Conservation (phyloP, 92 coral and sea anemone genomes). For the Phenganax subtilis region DNA sequence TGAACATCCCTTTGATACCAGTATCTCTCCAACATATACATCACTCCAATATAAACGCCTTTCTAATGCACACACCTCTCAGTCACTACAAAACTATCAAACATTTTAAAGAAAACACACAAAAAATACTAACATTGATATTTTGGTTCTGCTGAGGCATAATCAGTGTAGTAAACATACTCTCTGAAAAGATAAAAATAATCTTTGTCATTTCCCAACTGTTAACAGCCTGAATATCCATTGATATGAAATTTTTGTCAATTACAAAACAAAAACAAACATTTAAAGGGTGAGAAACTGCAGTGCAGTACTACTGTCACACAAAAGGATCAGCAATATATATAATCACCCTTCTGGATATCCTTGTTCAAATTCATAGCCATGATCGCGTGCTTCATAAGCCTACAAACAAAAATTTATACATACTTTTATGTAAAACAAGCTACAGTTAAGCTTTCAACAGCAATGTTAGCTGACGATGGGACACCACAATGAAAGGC, state of each 20-base stretch:
- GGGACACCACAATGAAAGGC: neutral
- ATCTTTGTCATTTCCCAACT: too few species aligned
- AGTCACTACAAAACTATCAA: too few species aligned
- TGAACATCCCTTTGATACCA: too few species aligned
- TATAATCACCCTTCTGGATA: slow-evolving; percentile 86
- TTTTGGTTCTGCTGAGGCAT: slow-evolving; percentile 67
- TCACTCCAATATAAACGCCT: too few species aligned
- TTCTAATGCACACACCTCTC: too few species aligned
- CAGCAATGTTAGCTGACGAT: neutral
- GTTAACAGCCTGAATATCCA: too few species aligned
- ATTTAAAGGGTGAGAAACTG: too few species aligned
- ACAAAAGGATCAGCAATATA: neutral
- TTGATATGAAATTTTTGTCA: too few species aligned
- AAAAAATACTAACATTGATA: slow-evolving; percentile 66
- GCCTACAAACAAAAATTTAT: slow-evolving; percentile 39
- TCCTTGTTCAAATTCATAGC: slow-evolving; percentile 79
- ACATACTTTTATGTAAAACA: neutral
- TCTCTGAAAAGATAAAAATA: slow-evolving; percentile 49
- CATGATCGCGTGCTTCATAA: slow-evolving; percentile 79
- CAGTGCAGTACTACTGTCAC: too few species aligned
- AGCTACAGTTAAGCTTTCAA: neutral
- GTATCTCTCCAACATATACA: too few species aligned
- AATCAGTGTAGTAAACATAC: slow-evolving; percentile 64
- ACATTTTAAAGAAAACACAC: too few species aligned
- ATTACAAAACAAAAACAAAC: too few species aligned